Evolutionary conservation across 2,888 invertebrate genomes (phyloP).

Genomic region (Notodonta ziczac): DNA sequence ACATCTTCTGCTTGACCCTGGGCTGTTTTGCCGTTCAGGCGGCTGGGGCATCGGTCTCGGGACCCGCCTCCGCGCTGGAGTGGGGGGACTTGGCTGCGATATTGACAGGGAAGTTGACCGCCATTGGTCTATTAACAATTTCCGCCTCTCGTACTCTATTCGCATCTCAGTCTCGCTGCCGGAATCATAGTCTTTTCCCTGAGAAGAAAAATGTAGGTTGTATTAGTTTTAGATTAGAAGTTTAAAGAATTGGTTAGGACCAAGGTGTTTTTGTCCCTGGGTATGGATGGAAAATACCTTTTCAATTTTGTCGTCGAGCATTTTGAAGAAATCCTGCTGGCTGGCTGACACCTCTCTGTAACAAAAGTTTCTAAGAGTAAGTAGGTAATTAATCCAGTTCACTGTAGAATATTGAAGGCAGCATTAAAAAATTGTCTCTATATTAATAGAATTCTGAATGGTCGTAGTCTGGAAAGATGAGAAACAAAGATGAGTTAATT

Average conservation of each 20-base stretch:
- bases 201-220: slow-evolving; percentile 20
- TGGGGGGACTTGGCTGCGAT: slow-evolving; percentile 69
- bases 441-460: too few relatives aligned
- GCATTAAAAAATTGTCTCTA: too few relatives aligned
- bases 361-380: slow-evolving; percentile 45
- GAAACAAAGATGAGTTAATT: too few relatives aligned
- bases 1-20: slow-evolving; percentile 62
- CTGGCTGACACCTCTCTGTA: slow-evolving; percentile 94
- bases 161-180: slow-evolving; percentile 90
- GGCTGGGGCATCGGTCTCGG: slow-evolving; percentile 62
- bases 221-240: neutral
- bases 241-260: neutral
- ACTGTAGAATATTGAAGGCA: too few relatives aligned
- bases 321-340: slow-evolving; percentile 96
- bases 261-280: too few relatives aligned
- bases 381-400: too few relatives aligned
- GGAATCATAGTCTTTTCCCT: slow-evolving; percentile 94
- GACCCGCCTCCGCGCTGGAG: slow-evolving; percentile 67
- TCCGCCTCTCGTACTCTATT: slow-evolving; percentile 87
- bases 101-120: slow-evolving; percentile 87
- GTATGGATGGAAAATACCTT: slow-evolving; percentile 82
- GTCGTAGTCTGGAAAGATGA: too few relatives aligned
- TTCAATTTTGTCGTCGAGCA: slow-evolving; percentile 96
- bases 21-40: slow-evolving; percentile 72
- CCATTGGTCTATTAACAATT: slow-evolving; percentile 90